Evolutionary conservation across 2,888 invertebrate species (phyloP).

Genomic region (Cabera pusaria): DNA sequence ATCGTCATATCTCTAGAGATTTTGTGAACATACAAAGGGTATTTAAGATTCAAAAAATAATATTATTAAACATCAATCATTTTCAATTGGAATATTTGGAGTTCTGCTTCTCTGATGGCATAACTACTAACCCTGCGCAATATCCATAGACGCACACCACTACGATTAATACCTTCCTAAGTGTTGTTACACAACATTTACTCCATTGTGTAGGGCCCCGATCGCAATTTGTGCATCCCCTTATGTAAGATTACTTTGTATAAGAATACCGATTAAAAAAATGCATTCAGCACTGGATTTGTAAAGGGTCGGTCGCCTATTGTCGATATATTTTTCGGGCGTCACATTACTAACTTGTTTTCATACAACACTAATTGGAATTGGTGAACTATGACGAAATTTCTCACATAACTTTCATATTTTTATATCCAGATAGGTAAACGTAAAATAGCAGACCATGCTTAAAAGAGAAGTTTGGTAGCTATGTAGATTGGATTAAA

Average conservation of each 20-base stretch:
- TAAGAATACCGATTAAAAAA: slow-evolving; percentile 63
- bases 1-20: no score
- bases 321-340: slow-evolving; percentile 54
- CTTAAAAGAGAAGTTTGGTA: no score
- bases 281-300: slow-evolving; percentile 25
- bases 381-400: slow-evolving; percentile 12
- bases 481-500: no score
- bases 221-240: slow-evolving; percentile 56
- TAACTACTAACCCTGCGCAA: no score
- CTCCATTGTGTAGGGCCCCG: slow-evolving; percentile 58
- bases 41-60: no score
- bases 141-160: slow-evolving; percentile 41
- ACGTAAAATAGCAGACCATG: no score
- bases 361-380: slow-evolving; percentile 12
- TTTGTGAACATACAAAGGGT: no score
- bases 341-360: slow-evolving; percentile 29
- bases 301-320: slow-evolving; percentile 55
- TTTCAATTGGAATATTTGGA: no score
- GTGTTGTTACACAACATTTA: slow-evolving; percentile 75
- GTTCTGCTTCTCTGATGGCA: no score
- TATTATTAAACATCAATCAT: no score
- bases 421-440: no score
- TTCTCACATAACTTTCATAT: no score
- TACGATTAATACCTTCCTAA: slow-evolving; percentile 54
- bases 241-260: slow-evolving; percentile 66